Base-by-base conservation (phyloP, 1,140 invertebrate species). In the Zophobas morio region DNA sequence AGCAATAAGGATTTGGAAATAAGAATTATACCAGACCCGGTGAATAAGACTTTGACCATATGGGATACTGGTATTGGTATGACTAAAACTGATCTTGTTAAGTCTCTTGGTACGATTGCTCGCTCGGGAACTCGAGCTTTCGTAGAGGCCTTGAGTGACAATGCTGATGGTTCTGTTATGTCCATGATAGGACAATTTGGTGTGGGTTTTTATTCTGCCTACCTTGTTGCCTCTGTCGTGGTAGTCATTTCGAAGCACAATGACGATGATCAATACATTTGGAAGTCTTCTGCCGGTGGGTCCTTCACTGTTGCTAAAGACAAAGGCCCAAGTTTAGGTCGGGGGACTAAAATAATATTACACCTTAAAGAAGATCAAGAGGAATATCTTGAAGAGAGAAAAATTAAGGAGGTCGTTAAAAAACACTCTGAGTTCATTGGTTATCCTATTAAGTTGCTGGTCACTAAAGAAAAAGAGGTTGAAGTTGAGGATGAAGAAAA, bases 381-480 rank as follows among this genome's bases (percentile, higher is more conserved):
- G 1, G 96, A 98, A 83, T 98, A 95, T 86, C 86, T 96, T 51
- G 97, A 99, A 86, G 98, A 99, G 86, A 90, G 91, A 77, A 96
- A 96, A 83, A 93, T 99, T 79, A 99, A 99, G 86, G 96, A 99
- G 84, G 94, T 99, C 39, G 96, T 99, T 0, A 99, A 99, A 91
- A 99, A 99, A 84, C 98, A 99, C 88, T 98, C 96, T 2, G 98
- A 99, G 88, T 99, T 99, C 87, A 99, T 99, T 88, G 97, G 97
- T 42, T 99, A 99, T 87, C 98, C 98, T 1, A 99, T 99, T 87
- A 98, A 98, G 85, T 88, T 99, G 72, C 82, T 96, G 1, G 96
- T 98, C 0, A 94, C 98, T 86, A 98, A 98, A 87, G 96, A 98
- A 87, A 92, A 96, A 56, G 96, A 99, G 82, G 98, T 99, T 91